Percentiles rank a stretch among this genome's conserved stretches.
phyloP scores from a whole-genome alignment of 2,113 vertebrate species.

The Epinephelus cyanopodus region DNA sequence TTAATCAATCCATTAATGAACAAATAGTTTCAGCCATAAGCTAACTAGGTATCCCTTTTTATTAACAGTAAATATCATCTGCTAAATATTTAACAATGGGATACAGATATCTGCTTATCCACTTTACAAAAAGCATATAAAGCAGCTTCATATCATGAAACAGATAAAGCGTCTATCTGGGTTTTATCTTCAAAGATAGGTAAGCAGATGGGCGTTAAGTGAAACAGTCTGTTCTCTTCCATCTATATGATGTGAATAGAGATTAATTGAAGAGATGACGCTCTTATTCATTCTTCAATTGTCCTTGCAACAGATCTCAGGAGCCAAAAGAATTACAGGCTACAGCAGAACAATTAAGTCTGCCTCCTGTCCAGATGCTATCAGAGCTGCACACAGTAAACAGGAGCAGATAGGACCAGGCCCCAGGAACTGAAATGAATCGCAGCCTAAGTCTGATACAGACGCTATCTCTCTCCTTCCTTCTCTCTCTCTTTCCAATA shows the following conservation, averaged over 20 bases:
- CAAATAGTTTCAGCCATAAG: not conserved
- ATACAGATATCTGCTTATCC: not conserved
- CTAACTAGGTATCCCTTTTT: not conserved
- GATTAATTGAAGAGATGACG: conserved; percentile 57
- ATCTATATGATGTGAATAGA: conserved; percentile 59
- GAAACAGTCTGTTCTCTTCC: conserved; percentile 38
- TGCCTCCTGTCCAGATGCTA: conserved; percentile 74
- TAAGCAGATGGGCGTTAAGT: conserved; percentile 47
- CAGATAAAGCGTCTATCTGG: conserved; percentile 6
- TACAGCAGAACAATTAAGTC: conserved; percentile 71
- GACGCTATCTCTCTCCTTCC: not conserved
- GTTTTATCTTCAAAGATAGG: conserved; percentile 43
- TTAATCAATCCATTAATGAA: not conserved
- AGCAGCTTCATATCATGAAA: conserved; percentile 14
- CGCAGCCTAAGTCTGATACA: conserved; percentile 61
- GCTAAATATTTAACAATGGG: not conserved
- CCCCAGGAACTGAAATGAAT: conserved; percentile 72
- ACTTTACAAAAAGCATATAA: not conserved
- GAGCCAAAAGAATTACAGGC: conserved; percentile 64
- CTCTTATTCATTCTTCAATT: conserved; percentile 57
- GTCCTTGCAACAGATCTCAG: conserved; percentile 59
- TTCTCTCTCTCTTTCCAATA: not conserved
- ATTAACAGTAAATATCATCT: not conserved
- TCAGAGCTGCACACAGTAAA: conserved; percentile 72
- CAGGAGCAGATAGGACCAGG: conserved; percentile 67